These are phyloP conservation scores for Gambelia wislizenii DNA, from an alignment of 2,797 vertebrate genomes.

Conservation along the genomic window DNA sequence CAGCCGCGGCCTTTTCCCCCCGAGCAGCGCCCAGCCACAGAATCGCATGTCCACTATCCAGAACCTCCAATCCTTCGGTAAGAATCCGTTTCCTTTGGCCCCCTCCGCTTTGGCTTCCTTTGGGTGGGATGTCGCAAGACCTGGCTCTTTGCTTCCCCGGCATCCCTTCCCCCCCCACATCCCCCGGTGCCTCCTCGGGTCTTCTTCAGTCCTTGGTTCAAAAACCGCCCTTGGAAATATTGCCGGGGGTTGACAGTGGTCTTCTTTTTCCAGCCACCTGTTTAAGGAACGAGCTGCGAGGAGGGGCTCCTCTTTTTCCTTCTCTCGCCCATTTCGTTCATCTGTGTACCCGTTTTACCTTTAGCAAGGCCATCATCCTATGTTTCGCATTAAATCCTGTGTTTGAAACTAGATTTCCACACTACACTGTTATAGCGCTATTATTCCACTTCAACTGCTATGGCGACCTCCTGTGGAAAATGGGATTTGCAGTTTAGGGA, in stretches of 20 bases:
- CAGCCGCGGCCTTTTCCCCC: constrained; percentile 39
- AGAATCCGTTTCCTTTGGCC: background rate
- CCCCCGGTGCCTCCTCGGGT: background rate
- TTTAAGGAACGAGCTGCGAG: background rate
- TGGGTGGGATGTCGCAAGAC: too few species aligned
- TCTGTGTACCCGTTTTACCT: background rate
- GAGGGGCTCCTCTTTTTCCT: too few species aligned
- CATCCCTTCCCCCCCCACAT: rapidly evolving
- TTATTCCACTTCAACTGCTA: too few species aligned
- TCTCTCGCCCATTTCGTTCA: background rate
- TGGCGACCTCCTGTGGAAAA: too few species aligned
- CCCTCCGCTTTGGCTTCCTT: too few species aligned
- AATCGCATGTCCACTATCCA: constrained; percentile 51
- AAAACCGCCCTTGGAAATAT: background rate
- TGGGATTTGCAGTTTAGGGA: too few species aligned
- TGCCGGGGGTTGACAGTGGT: background rate
- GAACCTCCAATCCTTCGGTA: constrained; percentile 49
- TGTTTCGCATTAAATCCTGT: too few species aligned
- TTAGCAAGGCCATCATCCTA: background rate
- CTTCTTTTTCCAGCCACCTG: too few species aligned
- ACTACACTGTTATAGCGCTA: too few species aligned
- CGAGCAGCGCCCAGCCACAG: constrained; percentile 40
- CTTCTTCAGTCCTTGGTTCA: background rate
- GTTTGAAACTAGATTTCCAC: too few species aligned
- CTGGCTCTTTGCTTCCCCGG: too few species aligned